Evolutionary conservation across 2,888 invertebrate genomes (phyloP).

Genomic region (Muschampia plurimacula): DNA sequence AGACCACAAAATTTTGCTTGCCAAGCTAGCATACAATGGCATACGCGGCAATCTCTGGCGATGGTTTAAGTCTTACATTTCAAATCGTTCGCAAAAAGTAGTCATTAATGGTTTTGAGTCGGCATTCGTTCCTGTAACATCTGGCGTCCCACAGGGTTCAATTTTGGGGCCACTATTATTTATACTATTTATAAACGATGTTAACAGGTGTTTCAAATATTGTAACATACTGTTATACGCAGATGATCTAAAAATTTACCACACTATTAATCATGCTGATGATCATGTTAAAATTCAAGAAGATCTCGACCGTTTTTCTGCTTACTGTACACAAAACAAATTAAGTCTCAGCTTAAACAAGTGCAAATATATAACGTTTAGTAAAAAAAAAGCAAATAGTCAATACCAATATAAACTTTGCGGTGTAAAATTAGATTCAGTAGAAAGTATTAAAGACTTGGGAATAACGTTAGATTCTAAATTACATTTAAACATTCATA

Average conservation of each 20-base stretch:
- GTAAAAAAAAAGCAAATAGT: neutral
- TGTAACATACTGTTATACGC: neutral
- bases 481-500: neutral
- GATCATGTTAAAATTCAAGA: neutral
- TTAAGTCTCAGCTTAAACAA: neutral
- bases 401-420: neutral
- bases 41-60: neutral
- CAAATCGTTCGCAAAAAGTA: neutral
- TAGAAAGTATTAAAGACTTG: neutral
- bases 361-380: neutral
- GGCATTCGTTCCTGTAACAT: neutral
- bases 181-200: neutral
- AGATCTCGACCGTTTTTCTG: neutral
- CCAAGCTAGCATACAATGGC: neutral
- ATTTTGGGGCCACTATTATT: neutral
- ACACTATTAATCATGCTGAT: neutral
- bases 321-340: neutral
- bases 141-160: neutral
- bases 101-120: conserved; percentile 1
- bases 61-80: neutral
- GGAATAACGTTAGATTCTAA: conserved; percentile 1
- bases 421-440: neutral
- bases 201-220: neutral
- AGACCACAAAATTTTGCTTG: neutral
- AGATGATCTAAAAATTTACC: neutral